These are phyloP conservation scores for Peromyscus polionotus DNA, from an alignment of 2,113 vertebrate genomes.

Conservation along the genomic window DNA sequence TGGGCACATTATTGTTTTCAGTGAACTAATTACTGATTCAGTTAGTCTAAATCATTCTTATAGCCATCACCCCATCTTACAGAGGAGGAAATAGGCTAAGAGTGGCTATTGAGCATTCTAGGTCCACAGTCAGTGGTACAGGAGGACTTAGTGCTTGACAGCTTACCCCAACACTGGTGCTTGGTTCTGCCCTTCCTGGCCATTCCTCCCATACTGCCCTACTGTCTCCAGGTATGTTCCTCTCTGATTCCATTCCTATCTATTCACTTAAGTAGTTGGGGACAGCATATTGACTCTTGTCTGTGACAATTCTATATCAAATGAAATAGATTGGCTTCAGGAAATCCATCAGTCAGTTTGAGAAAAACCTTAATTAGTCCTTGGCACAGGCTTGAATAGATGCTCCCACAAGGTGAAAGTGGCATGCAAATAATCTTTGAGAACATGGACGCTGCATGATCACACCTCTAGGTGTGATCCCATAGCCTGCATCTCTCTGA, in stretches of 20 bases:
- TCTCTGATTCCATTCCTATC: background rate
- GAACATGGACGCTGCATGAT: background rate
- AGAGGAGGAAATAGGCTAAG: background rate
- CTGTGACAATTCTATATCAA: background rate
- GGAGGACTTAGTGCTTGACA: rapidly evolving
- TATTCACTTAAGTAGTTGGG: background rate
- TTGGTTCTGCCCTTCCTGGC: rapidly evolving
- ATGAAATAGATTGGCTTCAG: background rate
- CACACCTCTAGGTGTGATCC: too few relatives aligned
- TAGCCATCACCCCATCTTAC: background rate
- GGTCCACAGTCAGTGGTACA: rapidly evolving
- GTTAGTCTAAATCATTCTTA: background rate
- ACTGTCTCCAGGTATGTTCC: rapidly evolving
- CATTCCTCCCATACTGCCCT: rapidly evolving
- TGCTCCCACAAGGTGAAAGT: rapidly evolving
- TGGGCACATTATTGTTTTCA: background rate
- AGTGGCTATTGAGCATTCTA: background rate
- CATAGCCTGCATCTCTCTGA: background rate
- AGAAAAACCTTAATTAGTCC: background rate
- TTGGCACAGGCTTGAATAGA: background rate
- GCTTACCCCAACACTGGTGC: rapidly evolving
- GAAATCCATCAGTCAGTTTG: background rate
- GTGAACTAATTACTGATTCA: background rate
- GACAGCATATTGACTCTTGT: background rate
- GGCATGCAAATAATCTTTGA: background rate